phyloP scores from a whole-genome alignment of 2,797 vertebrate species.

The Muscicapa comitata region DNA sequence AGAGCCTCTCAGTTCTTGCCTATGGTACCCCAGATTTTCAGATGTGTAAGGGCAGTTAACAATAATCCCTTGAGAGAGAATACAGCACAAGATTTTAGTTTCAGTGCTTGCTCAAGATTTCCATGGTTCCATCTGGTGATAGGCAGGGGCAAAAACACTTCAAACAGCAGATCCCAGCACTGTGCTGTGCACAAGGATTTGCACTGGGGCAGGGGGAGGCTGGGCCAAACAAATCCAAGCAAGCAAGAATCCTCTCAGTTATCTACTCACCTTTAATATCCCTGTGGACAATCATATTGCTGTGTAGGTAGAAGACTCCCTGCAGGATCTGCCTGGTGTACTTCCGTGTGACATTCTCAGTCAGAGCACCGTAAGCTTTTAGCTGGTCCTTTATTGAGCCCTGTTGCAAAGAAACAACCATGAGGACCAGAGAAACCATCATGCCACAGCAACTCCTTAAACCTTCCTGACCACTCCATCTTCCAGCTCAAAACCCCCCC shows the following conservation, averaged over 20 bases:
- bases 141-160: background rate
- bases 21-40: background rate
- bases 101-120: background rate
- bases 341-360: conserved; percentile 89
- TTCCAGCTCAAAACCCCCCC: background rate
- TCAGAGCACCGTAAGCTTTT: conserved; percentile 89
- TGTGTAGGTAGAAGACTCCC: conserved; percentile 90
- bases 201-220: fast-evolving
- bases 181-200: background rate
- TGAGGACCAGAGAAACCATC: background rate
- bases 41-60: background rate
- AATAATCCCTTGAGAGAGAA: background rate
- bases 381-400: conserved; percentile 82
- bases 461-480: background rate
- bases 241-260: background rate
- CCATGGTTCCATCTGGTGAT: background rate
- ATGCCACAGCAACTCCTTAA: background rate
- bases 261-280: conserved; percentile 87
- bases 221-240: background rate
- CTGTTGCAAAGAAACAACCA: background rate
- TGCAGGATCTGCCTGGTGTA: conserved; percentile 92
- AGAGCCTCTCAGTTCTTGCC: background rate
- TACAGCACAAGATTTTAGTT: background rate
- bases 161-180: background rate
- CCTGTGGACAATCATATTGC: conserved; percentile 94